Base-by-base conservation (phyloP, 1,140 invertebrate species). In the Antheraea pernyi region DNA sequence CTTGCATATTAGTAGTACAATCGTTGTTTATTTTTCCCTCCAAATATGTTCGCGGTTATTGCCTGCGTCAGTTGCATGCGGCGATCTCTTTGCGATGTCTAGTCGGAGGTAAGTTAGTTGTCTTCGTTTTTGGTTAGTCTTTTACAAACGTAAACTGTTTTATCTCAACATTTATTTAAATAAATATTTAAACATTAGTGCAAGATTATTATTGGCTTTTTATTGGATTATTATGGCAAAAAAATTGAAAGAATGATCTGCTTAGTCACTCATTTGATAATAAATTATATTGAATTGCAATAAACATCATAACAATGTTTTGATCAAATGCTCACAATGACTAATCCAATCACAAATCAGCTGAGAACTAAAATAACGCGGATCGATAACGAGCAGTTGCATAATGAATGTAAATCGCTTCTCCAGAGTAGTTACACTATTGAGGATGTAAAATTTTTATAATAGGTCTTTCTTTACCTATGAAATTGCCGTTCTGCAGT, bases 1-100 rank as follows among this genome's bases (percentile, higher is more conserved):
- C 75, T 78, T 76, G 77, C 77, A 72, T 83, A 87, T 84, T 82
- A 85, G 76, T 77, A 73, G 76, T 77, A 73, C 73, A 59, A 64
- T 76, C 61, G 22, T 63, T 78, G 75, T 83, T 80, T 80, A 75
- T 80, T 80, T 82, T 78, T 80, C 78, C 75, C 74, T 63, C 59
- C 69, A 72, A 79, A 75, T 67, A 80, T 65, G 46, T 53, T 53
- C 46, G 13, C 5, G 46, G 46, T 42, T 53, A 53, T 53, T 16
- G 46, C 46, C 5, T 16, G 11, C 10, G 46, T 13, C 46, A n/a
- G 13, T 16, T 22, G 46, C 16, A 16, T 53, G 46, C 13, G 10
- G 16, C 46, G 46, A 16, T 53, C 10, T 16, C 0, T 53, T 53
- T 53, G 5, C 46, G 5, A 53, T 53, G 46, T 53, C 9, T 16